Evolutionary conservation across 2,888 invertebrate species (phyloP).

Genomic region (Minunthozetes semirufus): DNA sequence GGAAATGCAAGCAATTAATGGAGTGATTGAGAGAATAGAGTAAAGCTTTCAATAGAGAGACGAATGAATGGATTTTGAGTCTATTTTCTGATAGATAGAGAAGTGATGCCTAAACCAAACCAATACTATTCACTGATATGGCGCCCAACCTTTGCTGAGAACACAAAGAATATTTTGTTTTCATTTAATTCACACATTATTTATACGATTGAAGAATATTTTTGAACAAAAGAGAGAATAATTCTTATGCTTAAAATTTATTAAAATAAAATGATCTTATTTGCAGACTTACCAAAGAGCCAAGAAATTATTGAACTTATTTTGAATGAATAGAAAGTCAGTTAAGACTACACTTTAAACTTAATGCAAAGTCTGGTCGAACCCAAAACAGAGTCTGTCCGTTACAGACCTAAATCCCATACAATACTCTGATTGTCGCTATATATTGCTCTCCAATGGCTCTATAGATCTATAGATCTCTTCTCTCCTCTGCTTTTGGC

Average conservation of each 20-base stretch:
- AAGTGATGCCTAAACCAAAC: neutral
- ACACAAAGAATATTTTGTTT: neutral
- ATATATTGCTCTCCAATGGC: too few relatives aligned
- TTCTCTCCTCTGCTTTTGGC: neutral
- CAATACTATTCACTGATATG: neutral
- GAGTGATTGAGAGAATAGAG: neutral
- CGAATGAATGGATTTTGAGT: too few relatives aligned
- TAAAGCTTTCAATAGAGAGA: neutral
- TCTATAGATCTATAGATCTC: too few relatives aligned
- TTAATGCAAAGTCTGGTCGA: neutral
- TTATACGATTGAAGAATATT: neutral
- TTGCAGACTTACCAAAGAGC: neutral
- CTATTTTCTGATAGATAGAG: neutral
- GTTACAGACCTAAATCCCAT: neutral
- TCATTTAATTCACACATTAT: neutral
- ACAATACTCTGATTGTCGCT: neutral
- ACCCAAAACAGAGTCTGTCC: neutral
- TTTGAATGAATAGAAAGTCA: neutral
- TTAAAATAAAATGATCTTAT: too few relatives aligned
- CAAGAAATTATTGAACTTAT: conserved; percentile 10
- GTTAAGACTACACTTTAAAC: neutral
- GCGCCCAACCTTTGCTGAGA: neutral
- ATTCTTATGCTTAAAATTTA: too few relatives aligned
- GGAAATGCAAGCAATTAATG: neutral
- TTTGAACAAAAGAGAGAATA: too few relatives aligned